Percentiles rank a stretch among this genome's conserved stretches.
phyloP scores from a whole-genome alignment of 2,113 vertebrate species.

The Regulus satrapa region DNA sequence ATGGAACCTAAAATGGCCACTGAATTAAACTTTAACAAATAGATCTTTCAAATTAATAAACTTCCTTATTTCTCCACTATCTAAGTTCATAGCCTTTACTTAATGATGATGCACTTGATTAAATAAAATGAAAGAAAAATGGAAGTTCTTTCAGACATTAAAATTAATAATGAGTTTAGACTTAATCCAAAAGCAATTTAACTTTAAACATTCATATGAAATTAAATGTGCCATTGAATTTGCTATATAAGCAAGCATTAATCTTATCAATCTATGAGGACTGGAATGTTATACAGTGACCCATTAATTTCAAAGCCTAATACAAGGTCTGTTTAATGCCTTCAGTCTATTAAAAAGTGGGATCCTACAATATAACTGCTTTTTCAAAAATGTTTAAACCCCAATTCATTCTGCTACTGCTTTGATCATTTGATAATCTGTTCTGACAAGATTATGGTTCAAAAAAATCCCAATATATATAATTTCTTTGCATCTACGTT shows the following conservation, averaged over 20 bases:
- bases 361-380: slow-evolving; percentile 73
- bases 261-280: slow-evolving; percentile 83
- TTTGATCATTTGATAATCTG: slow-evolving; percentile 70
- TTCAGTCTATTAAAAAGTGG: slow-evolving; percentile 80
- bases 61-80: slow-evolving; percentile 70
- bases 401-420: slow-evolving; percentile 69
- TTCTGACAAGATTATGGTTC: slow-evolving; percentile 63
- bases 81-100: slow-evolving; percentile 70
- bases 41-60: slow-evolving; percentile 75
- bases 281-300: slow-evolving; percentile 78
- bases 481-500: slow-evolving; percentile 13
- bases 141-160: slow-evolving; percentile 80
- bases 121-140: slow-evolving; percentile 83
- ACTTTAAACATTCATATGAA: slow-evolving; percentile 86
- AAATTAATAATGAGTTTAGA: slow-evolving; percentile 82
- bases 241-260: slow-evolving; percentile 85
- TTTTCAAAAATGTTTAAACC: slow-evolving; percentile 75
- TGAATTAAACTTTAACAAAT: slow-evolving; percentile 69
- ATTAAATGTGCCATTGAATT: slow-evolving; percentile 91
- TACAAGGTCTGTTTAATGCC: slow-evolving; percentile 80
- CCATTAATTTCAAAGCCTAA: slow-evolving; percentile 83
- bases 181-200: slow-evolving; percentile 89
- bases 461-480: slow-evolving; percentile 1
- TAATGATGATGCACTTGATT: slow-evolving; percentile 81
- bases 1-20: slow-evolving; percentile 33